phyloP scores from a whole-genome alignment of 2,113 vertebrate species.

The Heterotilapia buettikoferi region DNA sequence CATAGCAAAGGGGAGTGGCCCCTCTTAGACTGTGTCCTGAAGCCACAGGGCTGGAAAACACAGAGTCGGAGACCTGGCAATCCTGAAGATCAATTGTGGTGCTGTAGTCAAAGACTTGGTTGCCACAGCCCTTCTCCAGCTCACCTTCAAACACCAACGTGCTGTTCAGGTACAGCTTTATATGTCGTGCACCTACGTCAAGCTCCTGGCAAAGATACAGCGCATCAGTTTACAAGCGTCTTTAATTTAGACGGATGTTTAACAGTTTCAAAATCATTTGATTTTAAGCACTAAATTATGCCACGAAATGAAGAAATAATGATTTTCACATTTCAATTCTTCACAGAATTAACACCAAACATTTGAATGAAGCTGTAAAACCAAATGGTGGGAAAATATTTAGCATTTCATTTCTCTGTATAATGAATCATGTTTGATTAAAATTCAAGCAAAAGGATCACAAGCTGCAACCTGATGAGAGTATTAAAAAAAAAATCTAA shows the following conservation, averaged over 20 bases:
- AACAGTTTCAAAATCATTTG: neutral
- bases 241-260: neutral
- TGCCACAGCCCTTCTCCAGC: conserved; percentile 80
- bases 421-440: neutral
- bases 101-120: conserved; percentile 72
- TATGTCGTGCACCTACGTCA: conserved; percentile 78
- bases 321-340: neutral
- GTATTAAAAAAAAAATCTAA: neutral
- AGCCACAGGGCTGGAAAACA: conserved; percentile 59
- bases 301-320: neutral
- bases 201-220: conserved; percentile 74
- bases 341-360: neutral
- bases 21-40: conserved; percentile 60
- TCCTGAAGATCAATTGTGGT: conserved; percentile 73
- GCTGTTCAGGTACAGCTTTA: conserved; percentile 87
- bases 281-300: neutral
- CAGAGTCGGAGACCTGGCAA: conserved; percentile 49
- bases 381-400: neutral
- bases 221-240: neutral
- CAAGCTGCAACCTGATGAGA: neutral
- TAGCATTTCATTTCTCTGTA: neutral
- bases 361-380: neutral
- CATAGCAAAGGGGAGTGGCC: conserved; percentile 42
- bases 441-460: neutral
- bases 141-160: conserved; percentile 82